These are phyloP conservation scores for Graphium colonna DNA, from an alignment of 2,888 invertebrate genomes.

Conservation along the genomic window DNA sequence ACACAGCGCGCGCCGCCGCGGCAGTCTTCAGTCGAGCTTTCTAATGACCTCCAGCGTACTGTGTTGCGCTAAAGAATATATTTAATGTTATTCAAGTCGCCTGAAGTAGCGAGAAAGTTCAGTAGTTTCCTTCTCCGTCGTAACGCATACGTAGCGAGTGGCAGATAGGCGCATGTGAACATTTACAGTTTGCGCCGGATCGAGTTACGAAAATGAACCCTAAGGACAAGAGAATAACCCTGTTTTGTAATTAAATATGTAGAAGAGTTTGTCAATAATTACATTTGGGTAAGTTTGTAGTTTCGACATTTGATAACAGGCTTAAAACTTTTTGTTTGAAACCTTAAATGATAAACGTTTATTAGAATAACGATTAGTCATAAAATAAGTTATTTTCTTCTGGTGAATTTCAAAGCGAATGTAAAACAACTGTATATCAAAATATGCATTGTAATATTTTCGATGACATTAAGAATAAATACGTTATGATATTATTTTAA, in stretches of 20 bases:
- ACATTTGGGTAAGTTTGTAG: conserved; percentile 47
- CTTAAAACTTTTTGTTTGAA: no score
- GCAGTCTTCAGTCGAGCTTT: conserved; percentile 76
- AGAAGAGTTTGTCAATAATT: conserved; percentile 39
- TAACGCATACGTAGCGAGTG: conserved; percentile 19
- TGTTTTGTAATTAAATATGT: conserved; percentile 60
- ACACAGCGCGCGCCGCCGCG: conserved; percentile 72
- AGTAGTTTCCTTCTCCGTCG: neutral
- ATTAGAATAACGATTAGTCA: no score
- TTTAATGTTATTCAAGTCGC: conserved; percentile 46
- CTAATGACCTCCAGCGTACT: conserved; percentile 78
- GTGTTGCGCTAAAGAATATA: conserved; percentile 60
- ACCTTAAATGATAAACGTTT: no score
- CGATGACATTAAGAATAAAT: no score
- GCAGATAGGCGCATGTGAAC: conserved; percentile 59
- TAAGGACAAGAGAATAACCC: conserved; percentile 57
- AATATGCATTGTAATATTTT: no score
- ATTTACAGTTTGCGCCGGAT: conserved; percentile 28
- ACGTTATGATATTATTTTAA: no score
- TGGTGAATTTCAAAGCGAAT: no score
- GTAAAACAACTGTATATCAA: no score
- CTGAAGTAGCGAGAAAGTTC: conserved; percentile 37
- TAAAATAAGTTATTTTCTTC: neutral
- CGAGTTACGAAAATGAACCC: conserved; percentile 63
- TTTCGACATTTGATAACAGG: neutral